Evolutionary conservation across 2,888 invertebrate genomes (phyloP), one percentile per base, ranked within the genome.

Genomic region (Rhamphomyia laevipes): DNA sequence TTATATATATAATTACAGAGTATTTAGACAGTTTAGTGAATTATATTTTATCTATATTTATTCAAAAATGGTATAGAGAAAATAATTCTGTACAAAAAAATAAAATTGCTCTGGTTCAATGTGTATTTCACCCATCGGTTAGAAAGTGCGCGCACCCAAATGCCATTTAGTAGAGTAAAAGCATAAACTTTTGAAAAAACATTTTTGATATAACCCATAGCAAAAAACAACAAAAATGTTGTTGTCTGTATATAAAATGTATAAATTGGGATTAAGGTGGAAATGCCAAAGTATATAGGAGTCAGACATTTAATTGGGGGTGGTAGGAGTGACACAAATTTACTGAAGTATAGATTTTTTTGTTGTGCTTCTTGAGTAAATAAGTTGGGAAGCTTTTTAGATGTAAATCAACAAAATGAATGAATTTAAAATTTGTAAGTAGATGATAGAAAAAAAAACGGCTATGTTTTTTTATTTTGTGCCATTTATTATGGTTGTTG

Each of bases 81-180:
- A 16, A 37, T 11, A 16, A 48, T 15, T 50, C 52, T 54, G 52
- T 44, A 52, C 54, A 52, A 41, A 46, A 38, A 35, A 31, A 44
- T 18, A 18, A 31, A 15, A 15, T 31, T n/a, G 18, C 38, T 37
- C 45, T 47, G 45, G 44, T 40, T 15, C 48, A 45, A 42, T 37
- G 35, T 27, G 17, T 46, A 46, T 27, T 27, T 27, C 23, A 27
- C 23, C 23, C 43, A 48, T 37, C 53, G 54, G 53, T 54, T 53
- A 53, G 53, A 54, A 54, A 54, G 54, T 53, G 54, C 54, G 54
- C 54, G 54, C 54, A 54, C 53, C 54, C 54, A 53, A 49, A 53
- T 53, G 54, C 53, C 53, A 54, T 53, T 53, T 53, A 54, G 54
- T 53, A 53, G 53, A 52, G 54, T 52, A 21, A 21, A 21, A 27